These are phyloP conservation scores for Spodoptera picta DNA, from an alignment of 2,888 invertebrate genomes.

Conservation along the genomic window DNA sequence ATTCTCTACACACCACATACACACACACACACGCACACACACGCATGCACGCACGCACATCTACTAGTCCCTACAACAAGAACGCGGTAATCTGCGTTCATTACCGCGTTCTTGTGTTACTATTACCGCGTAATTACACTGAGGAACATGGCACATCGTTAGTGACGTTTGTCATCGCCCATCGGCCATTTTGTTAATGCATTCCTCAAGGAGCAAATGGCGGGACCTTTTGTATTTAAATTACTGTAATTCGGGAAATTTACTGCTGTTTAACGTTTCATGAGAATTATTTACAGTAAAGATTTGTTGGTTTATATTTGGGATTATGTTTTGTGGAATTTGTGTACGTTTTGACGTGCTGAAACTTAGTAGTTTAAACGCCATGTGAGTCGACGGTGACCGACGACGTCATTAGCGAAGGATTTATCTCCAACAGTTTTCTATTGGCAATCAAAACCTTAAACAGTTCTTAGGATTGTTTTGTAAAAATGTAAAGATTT, in stretches of 20 bases:
- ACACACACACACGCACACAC: constrained; percentile 3
- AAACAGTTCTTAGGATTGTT: too few species aligned
- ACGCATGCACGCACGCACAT: constrained; percentile 19
- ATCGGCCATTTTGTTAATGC: constrained; percentile 70
- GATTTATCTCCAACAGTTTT: too few species aligned
- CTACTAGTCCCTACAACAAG: constrained; percentile 22
- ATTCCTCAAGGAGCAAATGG: constrained; percentile 62
- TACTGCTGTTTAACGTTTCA: constrained; percentile 43
- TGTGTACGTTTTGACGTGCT: too few species aligned
- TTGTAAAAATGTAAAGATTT: too few species aligned
- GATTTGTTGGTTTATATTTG: constrained; percentile 26
- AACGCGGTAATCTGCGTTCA: constrained; percentile 33
- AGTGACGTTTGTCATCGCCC: constrained; percentile 59
- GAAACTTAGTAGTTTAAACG: too few species aligned
- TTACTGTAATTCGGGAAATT: constrained; percentile 57
- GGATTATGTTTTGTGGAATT: not conserved
- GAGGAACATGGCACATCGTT: constrained; percentile 56
- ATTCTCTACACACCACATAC: not conserved
- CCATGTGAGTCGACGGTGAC: too few species aligned
- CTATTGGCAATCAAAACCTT: too few species aligned
- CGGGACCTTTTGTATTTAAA: constrained; percentile 57
- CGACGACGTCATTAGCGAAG: too few species aligned
- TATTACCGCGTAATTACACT: constrained; percentile 47
- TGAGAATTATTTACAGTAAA: constrained; percentile 40
- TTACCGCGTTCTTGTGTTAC: constrained; percentile 9